These are phyloP conservation scores for Anarrhichthys ocellatus DNA, from an alignment of 2,113 vertebrate species.

Conservation along the genomic window DNA sequence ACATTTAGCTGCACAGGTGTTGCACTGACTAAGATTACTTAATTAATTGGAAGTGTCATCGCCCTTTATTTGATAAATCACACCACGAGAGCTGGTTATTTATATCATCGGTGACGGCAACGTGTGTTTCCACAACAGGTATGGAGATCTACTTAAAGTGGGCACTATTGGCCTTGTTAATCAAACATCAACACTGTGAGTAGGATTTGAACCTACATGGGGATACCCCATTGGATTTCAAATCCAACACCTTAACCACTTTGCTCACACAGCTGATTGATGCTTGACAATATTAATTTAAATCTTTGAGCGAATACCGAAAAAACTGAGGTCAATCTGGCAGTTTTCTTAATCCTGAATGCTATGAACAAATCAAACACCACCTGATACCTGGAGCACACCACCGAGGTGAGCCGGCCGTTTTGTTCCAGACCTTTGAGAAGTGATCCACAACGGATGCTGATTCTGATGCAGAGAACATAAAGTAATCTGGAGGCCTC, in stretches of 20 bases:
- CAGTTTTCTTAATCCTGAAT: background rate
- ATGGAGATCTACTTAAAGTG: no score
- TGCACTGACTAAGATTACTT: background rate
- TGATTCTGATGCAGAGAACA: background rate
- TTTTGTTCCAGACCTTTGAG: background rate
- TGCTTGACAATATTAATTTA: rapidly evolving
- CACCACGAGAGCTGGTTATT: no score
- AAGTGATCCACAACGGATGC: background rate
- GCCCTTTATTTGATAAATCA: background rate
- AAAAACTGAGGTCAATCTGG: background rate
- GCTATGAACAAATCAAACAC: background rate
- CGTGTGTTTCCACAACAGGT: no score
- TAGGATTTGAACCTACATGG: constrained; percentile 62
- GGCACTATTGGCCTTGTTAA: background rate
- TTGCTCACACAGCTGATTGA: constrained; percentile 43
- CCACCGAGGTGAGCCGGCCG: background rate
- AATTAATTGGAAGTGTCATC: no score
- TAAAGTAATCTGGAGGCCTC: background rate
- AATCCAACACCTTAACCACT: constrained; percentile 60
- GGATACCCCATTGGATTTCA: constrained; percentile 55
- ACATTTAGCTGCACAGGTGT: background rate
- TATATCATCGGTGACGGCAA: no score
- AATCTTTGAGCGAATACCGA: no score
- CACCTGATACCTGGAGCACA: background rate
- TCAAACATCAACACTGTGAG: constrained; percentile 5